Base-by-base conservation (phyloP, 2,797 vertebrate genomes). In the Sebastes cheni region DNA sequence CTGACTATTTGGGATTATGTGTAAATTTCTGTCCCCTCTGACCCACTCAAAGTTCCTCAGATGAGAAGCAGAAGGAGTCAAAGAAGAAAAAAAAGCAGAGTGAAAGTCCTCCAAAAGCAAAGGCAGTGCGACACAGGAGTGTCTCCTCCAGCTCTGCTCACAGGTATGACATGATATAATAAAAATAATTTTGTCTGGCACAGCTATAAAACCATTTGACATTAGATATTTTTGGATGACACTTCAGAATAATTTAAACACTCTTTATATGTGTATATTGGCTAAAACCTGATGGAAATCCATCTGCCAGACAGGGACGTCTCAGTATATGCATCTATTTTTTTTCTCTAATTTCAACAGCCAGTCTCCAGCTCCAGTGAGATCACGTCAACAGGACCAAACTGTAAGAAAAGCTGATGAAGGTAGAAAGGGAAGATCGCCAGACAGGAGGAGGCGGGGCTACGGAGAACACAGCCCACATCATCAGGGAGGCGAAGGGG, bases 21-120 rank as follows among this genome's bases (percentile, higher is more conserved):
- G 6, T 56, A 27, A 56, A n/a, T 11, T 3, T 30, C 8, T 62
- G 29, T 66, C 13, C 27, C 25, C 3, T 1, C 7, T 60, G 6
- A 23, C 9, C 46, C 88, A 42, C 79, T 36, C 78, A 73, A 56
- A 97, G 97, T 79, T 96, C 96, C 14, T 97, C 97, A 70, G 96
- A 94, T 3, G 95, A 96, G 85, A 96, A 95, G 81, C 93, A 92
- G 67, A 91, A 84, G 62, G 89, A 88, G 77, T 93, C 93, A 22
- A 96, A 96, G 90, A 96, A 95, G 73, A 97, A 95, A 81, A 94
- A 92, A 3, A 96, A 95, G 86, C 94, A 91, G 81, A 95, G 86
- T 6, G 81, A 88, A 8, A 92, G 89, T 87, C 93, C 93, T 18
- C 88, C 92, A 0, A 92, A 91, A 67, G 59, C 60, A 1, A 95